A percentile compares a stretch with the other conserved stretches of the same genome.
These are phyloP conservation scores for Pristionchus exspectatus DNA, from an alignment of 2,888 invertebrate genomes.

Conservation along the genomic window DNA sequence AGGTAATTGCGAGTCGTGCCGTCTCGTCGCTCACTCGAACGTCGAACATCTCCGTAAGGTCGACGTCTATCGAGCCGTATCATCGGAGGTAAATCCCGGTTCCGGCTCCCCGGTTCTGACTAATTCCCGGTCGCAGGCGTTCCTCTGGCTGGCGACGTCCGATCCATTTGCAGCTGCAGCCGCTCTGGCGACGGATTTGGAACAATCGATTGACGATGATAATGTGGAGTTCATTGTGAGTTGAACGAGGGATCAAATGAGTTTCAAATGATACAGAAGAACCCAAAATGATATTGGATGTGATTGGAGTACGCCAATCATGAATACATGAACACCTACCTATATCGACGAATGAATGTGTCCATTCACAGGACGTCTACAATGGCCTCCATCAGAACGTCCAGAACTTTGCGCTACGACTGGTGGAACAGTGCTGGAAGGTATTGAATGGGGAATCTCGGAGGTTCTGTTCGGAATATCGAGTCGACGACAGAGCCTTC, in stretches of 20 bases:
- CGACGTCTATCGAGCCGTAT: conserved; percentile 47
- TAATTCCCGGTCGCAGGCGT: conserved; percentile 58
- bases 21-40: conserved; percentile 20
- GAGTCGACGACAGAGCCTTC: not conserved
- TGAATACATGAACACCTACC: not conserved
- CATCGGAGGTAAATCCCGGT: conserved; percentile 40
- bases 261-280: too few relatives aligned
- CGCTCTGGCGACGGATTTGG: conserved; percentile 64
- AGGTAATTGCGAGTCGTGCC: conserved; percentile 36
- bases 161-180: conserved; percentile 69
- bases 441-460: not conserved
- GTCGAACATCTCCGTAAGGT: conserved; percentile 15
- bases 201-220: conserved; percentile 57
- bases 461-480: too few relatives aligned
- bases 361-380: conserved; percentile 61
- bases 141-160: conserved; percentile 70
- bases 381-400: conserved; percentile 63
- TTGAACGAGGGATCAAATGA: not conserved
- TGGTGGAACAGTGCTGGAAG: conserved; percentile 69
- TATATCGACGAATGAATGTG: not conserved
- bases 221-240: conserved; percentile 58
- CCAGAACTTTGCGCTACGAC: conserved; percentile 62
- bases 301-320: too few relatives aligned
- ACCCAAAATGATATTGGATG: too few relatives aligned
- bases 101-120: not conserved